phyloP scores from a whole-genome alignment of 2,888 invertebrate genomes.

The Caenorhabditis sp. region DNA sequence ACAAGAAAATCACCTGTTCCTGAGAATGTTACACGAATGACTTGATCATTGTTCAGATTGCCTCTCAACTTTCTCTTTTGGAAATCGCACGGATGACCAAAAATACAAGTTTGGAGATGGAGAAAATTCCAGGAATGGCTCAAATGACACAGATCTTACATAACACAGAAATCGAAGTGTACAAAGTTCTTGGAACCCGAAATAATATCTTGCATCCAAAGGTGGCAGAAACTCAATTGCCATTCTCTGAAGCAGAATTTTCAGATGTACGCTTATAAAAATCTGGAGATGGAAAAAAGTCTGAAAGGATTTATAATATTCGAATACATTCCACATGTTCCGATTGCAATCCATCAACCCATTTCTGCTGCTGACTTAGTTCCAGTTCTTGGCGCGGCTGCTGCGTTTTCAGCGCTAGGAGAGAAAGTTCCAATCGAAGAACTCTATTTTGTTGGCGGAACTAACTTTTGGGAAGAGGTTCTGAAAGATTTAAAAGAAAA shows the following conservation, averaged over 20 bases:
- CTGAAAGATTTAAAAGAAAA: conserved; percentile 7
- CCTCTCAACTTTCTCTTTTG: conserved; percentile 9
- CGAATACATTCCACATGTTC: not conserved
- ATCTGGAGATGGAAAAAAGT: not conserved
- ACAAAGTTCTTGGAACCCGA: not conserved
- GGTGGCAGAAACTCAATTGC: not conserved
- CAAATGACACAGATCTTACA: conserved; percentile 9
- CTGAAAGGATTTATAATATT: conserved; percentile 28
- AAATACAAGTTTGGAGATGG: conserved; percentile 10
- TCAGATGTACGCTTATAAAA: conserved; percentile 4
- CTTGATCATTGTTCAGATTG: conserved; percentile 13
- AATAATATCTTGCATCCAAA: conserved; percentile 6
- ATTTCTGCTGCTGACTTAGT: not conserved
- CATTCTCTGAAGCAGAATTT: not conserved
- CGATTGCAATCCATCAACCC: not conserved
- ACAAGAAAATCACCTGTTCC: conserved; percentile 34
- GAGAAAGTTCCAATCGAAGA: conserved; percentile 4
- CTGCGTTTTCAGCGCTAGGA: conserved; percentile 24
- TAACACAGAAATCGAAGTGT: conserved; percentile 19
- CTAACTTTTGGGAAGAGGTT: not conserved
- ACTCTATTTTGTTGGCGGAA: not conserved
- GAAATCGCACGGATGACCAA: conserved; percentile 19
- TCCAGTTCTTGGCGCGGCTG: not conserved
- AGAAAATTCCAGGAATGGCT: not conserved
- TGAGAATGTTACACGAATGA: conserved; percentile 4